Conservation (phyloP, 2,888 invertebrate genomes). For the Ormia ochracea region DNA sequence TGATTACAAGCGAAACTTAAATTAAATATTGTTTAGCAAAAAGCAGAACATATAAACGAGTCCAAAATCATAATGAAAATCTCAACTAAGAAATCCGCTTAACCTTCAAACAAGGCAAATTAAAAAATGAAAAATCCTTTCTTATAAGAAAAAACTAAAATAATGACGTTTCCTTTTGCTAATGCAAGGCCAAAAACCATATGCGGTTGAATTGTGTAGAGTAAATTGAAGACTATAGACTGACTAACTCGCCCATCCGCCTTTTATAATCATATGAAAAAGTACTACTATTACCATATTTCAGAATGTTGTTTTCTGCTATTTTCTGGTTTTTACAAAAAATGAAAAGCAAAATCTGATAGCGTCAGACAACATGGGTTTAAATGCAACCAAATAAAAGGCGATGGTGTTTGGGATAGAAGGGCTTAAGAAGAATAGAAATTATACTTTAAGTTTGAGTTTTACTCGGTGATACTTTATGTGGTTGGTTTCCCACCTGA, state of each 20-base stretch:
- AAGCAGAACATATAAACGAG: no score
- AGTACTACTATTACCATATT: background rate
- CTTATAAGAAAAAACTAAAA: background rate
- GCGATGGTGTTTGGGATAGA: conserved; percentile 40
- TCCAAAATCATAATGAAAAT: background rate
- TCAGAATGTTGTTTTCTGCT: background rate
- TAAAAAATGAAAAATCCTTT: conserved; percentile 8
- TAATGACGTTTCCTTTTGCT: conserved; percentile 24
- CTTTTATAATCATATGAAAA: background rate
- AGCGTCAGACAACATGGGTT: conserved; percentile 15
- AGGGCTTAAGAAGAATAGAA: conserved; percentile 6
- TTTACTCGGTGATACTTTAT: background rate
- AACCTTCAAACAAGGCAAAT: conserved; percentile 28
- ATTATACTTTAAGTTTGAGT: background rate
- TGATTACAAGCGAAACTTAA: background rate
- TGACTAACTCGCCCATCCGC: background rate
- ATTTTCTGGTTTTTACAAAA: background rate
- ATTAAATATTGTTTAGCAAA: background rate
- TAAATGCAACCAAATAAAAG: conserved; percentile 45
- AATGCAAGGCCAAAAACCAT: conserved; percentile 62
- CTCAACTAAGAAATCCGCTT: conserved; percentile 54
- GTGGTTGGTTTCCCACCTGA: background rate
- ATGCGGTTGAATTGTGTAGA: conserved; percentile 58
- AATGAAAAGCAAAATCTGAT: background rate
- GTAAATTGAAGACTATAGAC: conserved; percentile 27